Evolutionary conservation across 2,888 invertebrate species (phyloP).

Genomic region (Drosophila subsilvestris): DNA sequence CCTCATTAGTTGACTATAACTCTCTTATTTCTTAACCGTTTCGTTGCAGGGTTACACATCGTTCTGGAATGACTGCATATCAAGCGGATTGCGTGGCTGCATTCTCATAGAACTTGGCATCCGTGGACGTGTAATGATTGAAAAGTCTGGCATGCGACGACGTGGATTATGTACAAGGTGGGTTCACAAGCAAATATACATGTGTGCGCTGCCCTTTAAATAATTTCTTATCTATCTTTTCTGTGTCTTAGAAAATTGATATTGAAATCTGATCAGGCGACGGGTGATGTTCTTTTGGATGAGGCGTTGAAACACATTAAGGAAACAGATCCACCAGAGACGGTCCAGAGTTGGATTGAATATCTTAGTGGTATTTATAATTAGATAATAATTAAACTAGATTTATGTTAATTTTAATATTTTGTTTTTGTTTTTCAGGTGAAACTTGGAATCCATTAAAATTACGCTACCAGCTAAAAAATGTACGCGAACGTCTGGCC

Average conservation of each 20-base stretch:
- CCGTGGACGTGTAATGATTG: conserved; percentile 97
- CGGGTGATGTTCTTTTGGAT: conserved; percentile 98
- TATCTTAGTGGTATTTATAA: conserved; percentile 94
- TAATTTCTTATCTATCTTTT: background rate
- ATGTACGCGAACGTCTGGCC: conserved; percentile 98
- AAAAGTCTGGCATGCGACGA: conserved; percentile 97
- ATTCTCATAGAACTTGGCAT: conserved; percentile 98
- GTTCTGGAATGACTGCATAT: conserved; percentile 99
- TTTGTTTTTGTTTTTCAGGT: conserved; percentile 84
- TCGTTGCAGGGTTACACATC: conserved; percentile 96
- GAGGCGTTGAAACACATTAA: conserved; percentile 98
- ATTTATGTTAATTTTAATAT: background rate
- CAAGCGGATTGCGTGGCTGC: conserved; percentile 98
- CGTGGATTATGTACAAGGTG: conserved; percentile 95
- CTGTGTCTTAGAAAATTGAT: conserved; percentile 87
- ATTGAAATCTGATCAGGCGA: conserved; percentile 94
- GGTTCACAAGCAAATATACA: background rate
- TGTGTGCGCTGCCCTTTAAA: background rate
- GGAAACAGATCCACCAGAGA: conserved; percentile 98
- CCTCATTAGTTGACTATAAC: background rate
- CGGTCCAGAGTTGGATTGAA: conserved; percentile 99
- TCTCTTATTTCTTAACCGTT: background rate
- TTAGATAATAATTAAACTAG: background rate
- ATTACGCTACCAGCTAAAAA: conserved; percentile 98
- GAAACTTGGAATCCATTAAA: conserved; percentile 99